phyloP scores from a whole-genome alignment of 2,888 invertebrate genomes.

The Philhelius pedissequus region DNA sequence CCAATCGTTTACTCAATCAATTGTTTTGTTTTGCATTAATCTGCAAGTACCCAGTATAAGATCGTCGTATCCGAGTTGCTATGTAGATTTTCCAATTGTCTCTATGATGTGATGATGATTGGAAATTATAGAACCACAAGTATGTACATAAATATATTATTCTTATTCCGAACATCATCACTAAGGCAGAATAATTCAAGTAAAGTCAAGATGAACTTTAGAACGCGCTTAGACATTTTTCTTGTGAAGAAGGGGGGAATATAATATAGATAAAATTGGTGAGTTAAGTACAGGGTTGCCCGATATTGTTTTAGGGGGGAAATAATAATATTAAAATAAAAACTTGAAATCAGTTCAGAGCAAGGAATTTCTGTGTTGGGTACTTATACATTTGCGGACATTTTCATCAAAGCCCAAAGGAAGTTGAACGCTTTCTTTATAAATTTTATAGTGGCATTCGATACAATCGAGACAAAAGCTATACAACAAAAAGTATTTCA shows the following conservation, averaged over 20 bases:
- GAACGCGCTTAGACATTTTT: neutral
- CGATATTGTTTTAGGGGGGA: too few relatives aligned
- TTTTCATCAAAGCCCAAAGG: too few relatives aligned
- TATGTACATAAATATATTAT: too few relatives aligned
- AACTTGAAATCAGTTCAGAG: too few relatives aligned
- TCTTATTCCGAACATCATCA: neutral
- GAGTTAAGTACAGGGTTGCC: neutral
- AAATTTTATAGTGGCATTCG: too few relatives aligned
- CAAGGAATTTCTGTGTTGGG: too few relatives aligned
- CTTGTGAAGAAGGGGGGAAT: neutral
- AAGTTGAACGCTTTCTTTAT: too few relatives aligned
- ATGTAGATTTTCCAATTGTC: conserved; percentile 32
- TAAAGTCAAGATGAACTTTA: conserved; percentile 20
- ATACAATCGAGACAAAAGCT: too few relatives aligned
- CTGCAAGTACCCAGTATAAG: conserved; percentile 13
- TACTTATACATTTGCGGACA: too few relatives aligned
- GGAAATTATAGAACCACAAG: too few relatives aligned
- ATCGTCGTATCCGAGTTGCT: conserved; percentile 17
- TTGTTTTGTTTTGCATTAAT: conserved; percentile 47
- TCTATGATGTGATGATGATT: neutral
- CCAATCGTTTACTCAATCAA: conserved; percentile 50
- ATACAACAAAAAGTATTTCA: too few relatives aligned
- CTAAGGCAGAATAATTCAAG: conserved; percentile 1
- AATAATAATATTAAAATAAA: too few relatives aligned
- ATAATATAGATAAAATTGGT: neutral